A percentile compares a stretch with the other conserved stretches of the same genome.
Evolutionary conservation across 2,113 vertebrate species (phyloP).

Genomic region (Cepphus grylle): DNA sequence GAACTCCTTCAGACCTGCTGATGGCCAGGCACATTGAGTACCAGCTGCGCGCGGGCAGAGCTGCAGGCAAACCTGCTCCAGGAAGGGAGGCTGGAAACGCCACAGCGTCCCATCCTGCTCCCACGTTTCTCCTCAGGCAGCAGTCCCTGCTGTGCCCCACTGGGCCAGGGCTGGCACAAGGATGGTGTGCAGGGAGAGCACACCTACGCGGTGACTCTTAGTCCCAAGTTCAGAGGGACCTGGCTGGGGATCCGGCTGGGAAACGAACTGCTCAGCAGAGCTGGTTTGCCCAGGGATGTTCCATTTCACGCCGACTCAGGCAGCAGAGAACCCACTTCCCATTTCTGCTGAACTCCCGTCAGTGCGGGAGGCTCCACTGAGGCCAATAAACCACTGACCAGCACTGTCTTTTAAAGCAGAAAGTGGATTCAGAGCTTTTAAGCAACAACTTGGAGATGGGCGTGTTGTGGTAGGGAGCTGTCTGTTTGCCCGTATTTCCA

Average conservation of each 20-base stretch:
- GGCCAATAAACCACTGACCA: background rate
- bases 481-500: background rate
- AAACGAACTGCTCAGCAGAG: background rate
- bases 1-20: background rate
- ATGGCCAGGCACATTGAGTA: background rate
- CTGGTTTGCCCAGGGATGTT: background rate
- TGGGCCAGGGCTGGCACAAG: background rate
- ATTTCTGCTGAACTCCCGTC: background rate
- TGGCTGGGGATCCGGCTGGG: background rate
- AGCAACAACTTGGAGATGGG: background rate
- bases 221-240: background rate
- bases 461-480: background rate
- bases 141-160: background rate
- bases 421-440: background rate
- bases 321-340: background rate
- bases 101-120: background rate
- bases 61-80: background rate
- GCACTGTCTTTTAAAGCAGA: background rate
- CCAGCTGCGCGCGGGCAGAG: background rate
- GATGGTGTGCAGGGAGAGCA: too few species aligned
- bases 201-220: fast-evolving
- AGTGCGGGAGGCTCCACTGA: background rate
- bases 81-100: background rate
- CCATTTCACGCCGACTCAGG: background rate
- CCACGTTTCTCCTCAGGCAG: background rate